phyloP scores from a whole-genome alignment of 2,888 invertebrate genomes.

The Cetonia aurata region DNA sequence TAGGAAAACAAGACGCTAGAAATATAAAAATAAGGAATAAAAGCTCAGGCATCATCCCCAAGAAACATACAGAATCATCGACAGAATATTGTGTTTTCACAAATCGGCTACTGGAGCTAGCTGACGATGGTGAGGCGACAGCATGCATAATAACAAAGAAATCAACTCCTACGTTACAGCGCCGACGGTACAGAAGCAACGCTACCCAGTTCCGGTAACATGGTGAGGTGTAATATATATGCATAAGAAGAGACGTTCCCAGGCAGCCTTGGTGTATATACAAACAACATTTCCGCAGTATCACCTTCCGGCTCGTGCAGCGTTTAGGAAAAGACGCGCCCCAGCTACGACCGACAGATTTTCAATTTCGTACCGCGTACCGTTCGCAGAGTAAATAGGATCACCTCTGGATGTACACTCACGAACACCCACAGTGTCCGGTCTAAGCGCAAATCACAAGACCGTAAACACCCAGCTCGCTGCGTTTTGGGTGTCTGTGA shows the following conservation, averaged over 20 bases:
- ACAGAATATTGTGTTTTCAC: no score
- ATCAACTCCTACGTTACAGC: conserved; percentile 19
- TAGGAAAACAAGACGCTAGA: no score
- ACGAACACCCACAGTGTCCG: no score
- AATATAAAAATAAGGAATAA: no score
- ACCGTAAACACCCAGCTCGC: no score
- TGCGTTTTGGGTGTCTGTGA: no score
- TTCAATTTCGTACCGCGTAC: conserved; percentile 62
- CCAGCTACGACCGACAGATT: conserved; percentile 49
- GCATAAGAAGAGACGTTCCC: conserved; percentile 53
- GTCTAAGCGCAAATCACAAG: no score
- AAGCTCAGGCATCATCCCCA: no score
- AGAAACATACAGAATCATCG: no score
- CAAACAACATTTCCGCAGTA: conserved; percentile 57
- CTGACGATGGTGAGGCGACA: conserved; percentile 11
- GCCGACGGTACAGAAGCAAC: not conserved
- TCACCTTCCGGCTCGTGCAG: conserved; percentile 34
- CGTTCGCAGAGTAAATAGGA: conserved; percentile 60
- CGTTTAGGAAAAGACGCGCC: not conserved
- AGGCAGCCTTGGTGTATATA: conserved; percentile 53
- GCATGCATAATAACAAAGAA: conserved; percentile 40
- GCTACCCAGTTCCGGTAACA: conserved; percentile 1
- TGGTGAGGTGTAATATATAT: conserved; percentile 55
- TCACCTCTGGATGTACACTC: conserved; percentile 53
- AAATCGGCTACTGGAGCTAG: no score